Evolutionary conservation across 2,888 invertebrate species (phyloP).

Genomic region (Falcaria lacertinaria): DNA sequence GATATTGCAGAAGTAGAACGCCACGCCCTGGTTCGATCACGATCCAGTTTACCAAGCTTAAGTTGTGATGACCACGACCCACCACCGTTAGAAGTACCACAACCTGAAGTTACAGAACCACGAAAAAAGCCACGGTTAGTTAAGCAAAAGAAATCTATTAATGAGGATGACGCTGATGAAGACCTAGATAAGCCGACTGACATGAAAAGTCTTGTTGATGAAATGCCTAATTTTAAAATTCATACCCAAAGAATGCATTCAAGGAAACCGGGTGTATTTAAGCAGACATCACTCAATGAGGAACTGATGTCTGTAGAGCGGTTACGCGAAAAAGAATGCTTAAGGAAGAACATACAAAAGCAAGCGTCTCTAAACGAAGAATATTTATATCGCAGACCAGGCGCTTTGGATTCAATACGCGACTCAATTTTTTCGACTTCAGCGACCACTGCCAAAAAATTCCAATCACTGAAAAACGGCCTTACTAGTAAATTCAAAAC

Average conservation of each 20-base stretch:
- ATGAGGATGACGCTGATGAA: constrained; percentile 85
- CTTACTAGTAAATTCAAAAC: constrained; percentile 91
- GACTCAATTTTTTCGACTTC: constrained; percentile 87
- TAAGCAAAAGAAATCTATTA: constrained; percentile 92
- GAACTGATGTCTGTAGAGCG: constrained; percentile 94
- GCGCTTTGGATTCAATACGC: constrained; percentile 84
- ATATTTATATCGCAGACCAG: constrained; percentile 84
- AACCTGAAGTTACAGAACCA: constrained; percentile 69
- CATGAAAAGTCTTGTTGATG: constrained; percentile 83
- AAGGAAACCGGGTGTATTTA: constrained; percentile 82
- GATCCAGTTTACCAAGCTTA: constrained; percentile 87
- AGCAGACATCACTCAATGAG: constrained; percentile 93
- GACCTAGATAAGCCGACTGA: constrained; percentile 84
- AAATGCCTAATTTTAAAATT: constrained; percentile 83
- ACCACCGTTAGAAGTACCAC: constrained; percentile 38
- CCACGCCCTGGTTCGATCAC: constrained; percentile 84
- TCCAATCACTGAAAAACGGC: constrained; percentile 88
- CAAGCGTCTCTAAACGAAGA: constrained; percentile 94
- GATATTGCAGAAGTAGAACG: constrained; percentile 89
- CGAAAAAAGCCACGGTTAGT: constrained; percentile 86
- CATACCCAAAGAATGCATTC: constrained; percentile 65
- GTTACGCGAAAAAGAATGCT: constrained; percentile 88
- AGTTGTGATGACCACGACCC: constrained; percentile 62
- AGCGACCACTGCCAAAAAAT: constrained; percentile 84
- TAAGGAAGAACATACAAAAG: constrained; percentile 91